A percentile compares a stretch with the other conserved stretches of the same genome.
phyloP scores from a whole-genome alignment of 1,140 invertebrate genomes.

The Panulirus ornatus region DNA sequence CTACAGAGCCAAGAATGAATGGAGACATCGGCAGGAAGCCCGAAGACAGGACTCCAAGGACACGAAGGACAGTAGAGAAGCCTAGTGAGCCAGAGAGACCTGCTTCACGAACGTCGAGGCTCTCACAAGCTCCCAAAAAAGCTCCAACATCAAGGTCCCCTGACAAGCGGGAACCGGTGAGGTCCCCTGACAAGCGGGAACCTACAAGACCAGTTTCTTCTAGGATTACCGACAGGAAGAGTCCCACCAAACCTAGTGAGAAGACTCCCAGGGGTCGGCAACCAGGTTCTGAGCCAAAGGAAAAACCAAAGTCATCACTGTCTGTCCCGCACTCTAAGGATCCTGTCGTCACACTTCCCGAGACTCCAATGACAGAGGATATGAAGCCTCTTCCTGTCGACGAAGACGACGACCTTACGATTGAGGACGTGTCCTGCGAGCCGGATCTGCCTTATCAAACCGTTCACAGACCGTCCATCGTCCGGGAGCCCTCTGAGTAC shows the following conservation, averaged over 20 bases:
- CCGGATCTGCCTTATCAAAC: constrained; percentile 72
- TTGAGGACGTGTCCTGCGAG: constrained; percentile 72
- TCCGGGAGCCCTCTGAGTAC: constrained; percentile 74
- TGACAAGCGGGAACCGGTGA: constrained; percentile 47
- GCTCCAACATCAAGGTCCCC: constrained; percentile 55
- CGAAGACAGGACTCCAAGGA: constrained; percentile 39
- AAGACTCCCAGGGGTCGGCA: background rate
- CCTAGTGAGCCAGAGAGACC: constrained; percentile 51
- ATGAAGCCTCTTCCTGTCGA: constrained; percentile 66
- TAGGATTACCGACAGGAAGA: constrained; percentile 35
- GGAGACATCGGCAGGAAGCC: constrained; percentile 39
- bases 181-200: constrained; percentile 65
- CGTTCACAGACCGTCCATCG: constrained; percentile 71
- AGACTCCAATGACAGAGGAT: constrained; percentile 75
- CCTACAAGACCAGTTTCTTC: constrained; percentile 34
- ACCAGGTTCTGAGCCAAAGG: constrained; percentile 9
- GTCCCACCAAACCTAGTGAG: constrained; percentile 42
- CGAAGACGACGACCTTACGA: constrained; percentile 50
- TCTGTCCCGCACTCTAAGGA: constrained; percentile 35
- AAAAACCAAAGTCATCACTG: constrained; percentile 22
- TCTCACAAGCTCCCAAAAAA: constrained; percentile 54
- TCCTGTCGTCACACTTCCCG: constrained; percentile 70
- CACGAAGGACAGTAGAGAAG: constrained; percentile 38
- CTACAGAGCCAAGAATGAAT: constrained; percentile 47
- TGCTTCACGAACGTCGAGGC: constrained; percentile 35